phyloP scores from a whole-genome alignment of 2,888 invertebrate species.

The Diplazon laetatorius region DNA sequence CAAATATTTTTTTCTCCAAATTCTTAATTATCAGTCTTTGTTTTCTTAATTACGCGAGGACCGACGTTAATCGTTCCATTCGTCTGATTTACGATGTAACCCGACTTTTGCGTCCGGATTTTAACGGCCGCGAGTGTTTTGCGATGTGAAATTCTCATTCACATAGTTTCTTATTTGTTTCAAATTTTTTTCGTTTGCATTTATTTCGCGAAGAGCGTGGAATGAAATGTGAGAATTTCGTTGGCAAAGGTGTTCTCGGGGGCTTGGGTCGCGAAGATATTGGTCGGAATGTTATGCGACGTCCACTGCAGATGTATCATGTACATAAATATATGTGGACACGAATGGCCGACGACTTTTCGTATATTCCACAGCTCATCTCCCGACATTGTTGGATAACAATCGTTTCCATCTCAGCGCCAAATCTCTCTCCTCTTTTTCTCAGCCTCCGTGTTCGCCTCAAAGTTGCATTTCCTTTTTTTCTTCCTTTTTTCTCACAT shows the following conservation, averaged over 20 bases:
- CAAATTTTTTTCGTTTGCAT: neutral
- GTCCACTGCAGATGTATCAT: too few species aligned
- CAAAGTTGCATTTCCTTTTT: slow-evolving; percentile 43
- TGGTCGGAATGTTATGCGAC: slow-evolving; percentile 11
- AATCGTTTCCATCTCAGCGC: slow-evolving; percentile 54
- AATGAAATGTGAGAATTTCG: slow-evolving; percentile 30
- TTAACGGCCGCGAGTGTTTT: slow-evolving; percentile 7
- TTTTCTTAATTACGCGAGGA: neutral
- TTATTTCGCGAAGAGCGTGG: neutral
- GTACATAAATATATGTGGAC: neutral
- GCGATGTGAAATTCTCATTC: neutral
- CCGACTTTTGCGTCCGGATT: neutral
- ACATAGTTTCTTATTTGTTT: neutral
- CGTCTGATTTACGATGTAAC: slow-evolving; percentile 23
- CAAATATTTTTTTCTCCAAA: neutral
- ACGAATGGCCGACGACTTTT: slow-evolving; percentile 31
- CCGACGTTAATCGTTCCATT: slow-evolving; percentile 19
- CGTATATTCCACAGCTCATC: slow-evolving; percentile 3
- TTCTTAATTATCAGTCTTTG: neutral
- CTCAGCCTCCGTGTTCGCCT: neutral
- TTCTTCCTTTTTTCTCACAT: too few species aligned
- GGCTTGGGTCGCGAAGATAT: slow-evolving; percentile 40
- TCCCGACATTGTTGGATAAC: slow-evolving; percentile 42
- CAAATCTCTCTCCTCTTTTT: slow-evolving; percentile 43
- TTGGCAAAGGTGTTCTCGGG: slow-evolving; percentile 35